Conservation (phyloP, 37 sponge, comb jelly and placozoan species). For the Beroe forskalii region DNA sequence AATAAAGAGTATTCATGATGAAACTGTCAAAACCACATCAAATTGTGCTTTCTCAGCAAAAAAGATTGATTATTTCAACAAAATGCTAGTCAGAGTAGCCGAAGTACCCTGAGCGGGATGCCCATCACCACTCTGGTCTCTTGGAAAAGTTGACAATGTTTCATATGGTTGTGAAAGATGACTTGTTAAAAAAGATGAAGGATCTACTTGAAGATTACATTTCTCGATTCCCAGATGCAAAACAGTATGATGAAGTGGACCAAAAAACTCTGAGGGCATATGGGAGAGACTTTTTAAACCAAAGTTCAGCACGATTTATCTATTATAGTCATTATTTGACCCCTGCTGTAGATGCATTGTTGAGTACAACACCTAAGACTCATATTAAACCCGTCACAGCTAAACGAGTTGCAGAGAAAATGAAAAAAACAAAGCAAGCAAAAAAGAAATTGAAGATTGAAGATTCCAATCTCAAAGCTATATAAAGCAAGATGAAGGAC, state of each 20-base stretch:
- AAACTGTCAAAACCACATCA: no score
- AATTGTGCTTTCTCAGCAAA: background rate
- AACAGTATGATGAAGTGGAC: slow-evolving; percentile 6
- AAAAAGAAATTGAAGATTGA: background rate
- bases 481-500: background rate
- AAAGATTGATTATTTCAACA: background rate
- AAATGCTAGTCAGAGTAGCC: background rate
- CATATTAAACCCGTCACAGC: background rate
- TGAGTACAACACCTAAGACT: background rate
- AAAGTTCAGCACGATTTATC: background rate
- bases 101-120: background rate
- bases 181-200: background rate
- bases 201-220: slow-evolving; percentile 1
- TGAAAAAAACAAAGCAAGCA: background rate
- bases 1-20: no score
- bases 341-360: background rate
- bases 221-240: background rate
- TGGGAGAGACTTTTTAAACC: slow-evolving; percentile 40
- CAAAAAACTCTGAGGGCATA: background rate
- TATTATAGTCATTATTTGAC: slow-evolving; percentile 37
- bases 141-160: slow-evolving; percentile 32
- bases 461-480: background rate
- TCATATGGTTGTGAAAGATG: slow-evolving; percentile 19
- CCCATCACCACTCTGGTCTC: slow-evolving; percentile 37
- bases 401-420: slow-evolving; percentile 17